A percentile compares a stretch with the other conserved stretches of the same genome.
Evolutionary conservation across 2,888 invertebrate species (phyloP).

Genomic region (Scaptomyza caliginosa): DNA sequence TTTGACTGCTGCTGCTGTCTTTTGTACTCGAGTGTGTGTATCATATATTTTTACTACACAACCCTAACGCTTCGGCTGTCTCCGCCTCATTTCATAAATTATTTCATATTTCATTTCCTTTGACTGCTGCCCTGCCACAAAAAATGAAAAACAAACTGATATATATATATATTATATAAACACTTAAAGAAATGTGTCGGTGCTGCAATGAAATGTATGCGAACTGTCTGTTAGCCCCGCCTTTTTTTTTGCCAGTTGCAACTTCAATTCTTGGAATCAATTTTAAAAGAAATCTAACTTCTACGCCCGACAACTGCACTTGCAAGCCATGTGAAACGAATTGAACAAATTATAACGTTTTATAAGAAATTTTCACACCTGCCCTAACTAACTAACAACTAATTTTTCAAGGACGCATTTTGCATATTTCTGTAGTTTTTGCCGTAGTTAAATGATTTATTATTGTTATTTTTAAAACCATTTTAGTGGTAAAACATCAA

Average conservation of each 20-base stretch:
- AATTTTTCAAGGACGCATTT: not conserved
- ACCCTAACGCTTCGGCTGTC: constrained; percentile 16
- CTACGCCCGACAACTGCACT: not conserved
- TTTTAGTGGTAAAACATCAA: not conserved
- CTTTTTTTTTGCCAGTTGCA: constrained; percentile 34
- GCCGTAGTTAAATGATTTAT: not conserved
- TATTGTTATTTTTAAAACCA: constrained; percentile 5
- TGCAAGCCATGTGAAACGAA: constrained; percentile 1
- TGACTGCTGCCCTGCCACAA: constrained; percentile 51
- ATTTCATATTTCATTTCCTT: constrained; percentile 76
- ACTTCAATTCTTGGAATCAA: no score
- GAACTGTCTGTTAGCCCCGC: constrained; percentile 30
- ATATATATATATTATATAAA: constrained; percentile 6
- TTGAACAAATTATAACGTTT: not conserved
- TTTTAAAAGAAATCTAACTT: no score
- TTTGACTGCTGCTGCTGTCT: constrained; percentile 6
- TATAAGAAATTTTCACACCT: not conserved
- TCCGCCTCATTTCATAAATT: constrained; percentile 57
- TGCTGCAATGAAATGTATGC: constrained; percentile 30
- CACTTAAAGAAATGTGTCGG: constrained; percentile 15
- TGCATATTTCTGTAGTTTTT: not conserved
- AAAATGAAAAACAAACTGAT: constrained; percentile 8
- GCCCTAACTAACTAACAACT: no score
- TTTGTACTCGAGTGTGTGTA: constrained; percentile 1
- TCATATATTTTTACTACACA: constrained; percentile 37